Base-by-base conservation (phyloP, 2,113 vertebrate genomes). In the Lathamus discolor region DNA sequence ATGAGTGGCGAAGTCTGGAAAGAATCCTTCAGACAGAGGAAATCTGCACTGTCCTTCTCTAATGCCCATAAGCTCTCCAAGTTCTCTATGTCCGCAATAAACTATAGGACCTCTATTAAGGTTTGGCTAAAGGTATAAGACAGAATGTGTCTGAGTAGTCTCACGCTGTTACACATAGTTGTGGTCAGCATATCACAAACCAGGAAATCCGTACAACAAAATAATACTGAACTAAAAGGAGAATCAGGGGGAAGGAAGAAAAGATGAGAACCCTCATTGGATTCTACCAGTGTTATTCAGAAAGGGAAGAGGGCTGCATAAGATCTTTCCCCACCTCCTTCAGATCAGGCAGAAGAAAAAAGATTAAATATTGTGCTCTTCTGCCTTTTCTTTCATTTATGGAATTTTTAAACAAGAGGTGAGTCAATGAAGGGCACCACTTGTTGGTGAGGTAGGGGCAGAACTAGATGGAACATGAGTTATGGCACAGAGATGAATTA, bases 1-100 rank as follows among this genome's bases (percentile, higher is more conserved):
- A 49, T 31, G 54, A 27, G 51, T n/a, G 39, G 48, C 16, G 39
- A 83, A 48, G 39, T 80, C 70, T 70, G 76, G 44, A 35, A 74
- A 49, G 63, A 84, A n/a, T 66, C 29, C 89, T 93, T 94, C 75
- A 95, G 88, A 67, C 48, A 63, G 48, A 74, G 88, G 69, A 90
- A 90, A 83, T 72, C 35, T 44, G 48, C 28, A 57, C 5, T 72
- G 69, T 83, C 79, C 51, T 75, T 82, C 68, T 28, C 55, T 55
- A 61, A 49, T 28, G 49, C 48, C 74, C 29, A 64, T 24, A 74
- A 72, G 54, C 86, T 35, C 39, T 88, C 31, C 37, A 25, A 29
- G 5, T 17, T 73, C 49, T 82, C 64, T 59, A 5, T 10, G 51
- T 10, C 49, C n/a, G 8, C 7, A 19, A 37, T 10, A 28, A 17